Evolutionary conservation across 2,888 invertebrate species (phyloP).

Genomic region (Polydrusus tereticollis): DNA sequence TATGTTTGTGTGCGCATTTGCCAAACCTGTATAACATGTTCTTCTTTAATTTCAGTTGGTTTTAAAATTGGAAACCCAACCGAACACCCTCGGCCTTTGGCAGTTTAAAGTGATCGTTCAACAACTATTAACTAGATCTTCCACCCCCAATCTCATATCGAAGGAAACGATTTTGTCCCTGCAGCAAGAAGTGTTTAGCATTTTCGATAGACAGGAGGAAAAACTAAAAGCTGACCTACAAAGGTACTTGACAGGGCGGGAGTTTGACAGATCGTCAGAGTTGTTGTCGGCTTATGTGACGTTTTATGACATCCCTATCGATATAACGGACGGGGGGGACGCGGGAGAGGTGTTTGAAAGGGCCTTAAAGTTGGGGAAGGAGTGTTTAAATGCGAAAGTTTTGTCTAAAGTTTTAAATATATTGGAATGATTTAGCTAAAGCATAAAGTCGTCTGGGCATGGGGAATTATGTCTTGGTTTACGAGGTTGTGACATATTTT

Average conservation of each 20-base stretch:
- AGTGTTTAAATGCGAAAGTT: slow-evolving; percentile 25
- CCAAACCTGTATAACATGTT: slow-evolving; percentile 41
- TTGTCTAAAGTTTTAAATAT: slow-evolving; percentile 11
- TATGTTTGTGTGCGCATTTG: too few relatives aligned
- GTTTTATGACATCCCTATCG: slow-evolving; percentile 72
- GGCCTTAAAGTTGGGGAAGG: slow-evolving; percentile 51
- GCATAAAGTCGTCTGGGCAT: too few relatives aligned
- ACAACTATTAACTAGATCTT: slow-evolving; percentile 65
- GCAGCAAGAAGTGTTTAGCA: slow-evolving; percentile 70
- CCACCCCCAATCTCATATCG: slow-evolving; percentile 70
- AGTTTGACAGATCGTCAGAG: slow-evolving; percentile 63
- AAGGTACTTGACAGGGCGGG: slow-evolving; percentile 69
- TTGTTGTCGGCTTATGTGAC: slow-evolving; percentile 70
- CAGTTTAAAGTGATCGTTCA: slow-evolving; percentile 78
- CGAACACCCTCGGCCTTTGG: slow-evolving; percentile 76
- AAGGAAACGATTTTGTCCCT: slow-evolving; percentile 75
- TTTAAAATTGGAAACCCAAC: slow-evolving; percentile 63
- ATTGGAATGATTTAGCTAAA: slow-evolving; percentile 23
- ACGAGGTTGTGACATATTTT: neutral
- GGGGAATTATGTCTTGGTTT: too few relatives aligned
- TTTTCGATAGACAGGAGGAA: slow-evolving; percentile 72
- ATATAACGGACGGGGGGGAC: slow-evolving; percentile 57
- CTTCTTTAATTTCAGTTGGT: slow-evolving; percentile 55
- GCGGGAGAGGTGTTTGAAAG: slow-evolving; percentile 58
- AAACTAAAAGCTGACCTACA: slow-evolving; percentile 60